Conservation (phyloP, 1,140 invertebrate genomes). For the Hormaphis cornu region DNA sequence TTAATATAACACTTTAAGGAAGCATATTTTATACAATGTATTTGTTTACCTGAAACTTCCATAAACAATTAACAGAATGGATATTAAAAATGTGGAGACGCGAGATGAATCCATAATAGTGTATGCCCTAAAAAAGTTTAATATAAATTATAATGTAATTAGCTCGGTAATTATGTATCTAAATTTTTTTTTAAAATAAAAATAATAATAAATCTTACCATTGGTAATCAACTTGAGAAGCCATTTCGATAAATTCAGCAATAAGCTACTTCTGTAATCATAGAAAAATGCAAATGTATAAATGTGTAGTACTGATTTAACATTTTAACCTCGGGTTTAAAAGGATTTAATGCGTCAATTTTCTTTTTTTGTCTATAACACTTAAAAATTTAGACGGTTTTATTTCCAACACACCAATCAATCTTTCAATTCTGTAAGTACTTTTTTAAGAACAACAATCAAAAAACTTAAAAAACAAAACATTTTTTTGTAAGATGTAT, state of each 20-base stretch:
- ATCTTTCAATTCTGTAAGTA: too few relatives aligned
- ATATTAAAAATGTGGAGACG: slow-evolving; percentile 93
- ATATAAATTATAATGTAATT: not conserved
- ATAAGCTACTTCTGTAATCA: not conserved
- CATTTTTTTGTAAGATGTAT: too few relatives aligned
- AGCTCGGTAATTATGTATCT: not conserved
- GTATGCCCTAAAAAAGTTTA: slow-evolving; percentile 60
- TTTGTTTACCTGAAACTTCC: slow-evolving; percentile 68
- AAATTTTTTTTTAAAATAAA: not conserved
- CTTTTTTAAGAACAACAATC: too few relatives aligned
- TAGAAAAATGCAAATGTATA: not conserved
- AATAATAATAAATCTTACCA: slow-evolving; percentile 21
- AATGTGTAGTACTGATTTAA: too few relatives aligned
- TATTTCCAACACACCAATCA: too few relatives aligned
- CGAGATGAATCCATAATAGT: slow-evolving; percentile 93
- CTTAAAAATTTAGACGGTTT: too few relatives aligned
- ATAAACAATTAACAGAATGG: slow-evolving; percentile 94
- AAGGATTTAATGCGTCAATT: too few relatives aligned
- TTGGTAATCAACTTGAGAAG: slow-evolving; percentile 35
- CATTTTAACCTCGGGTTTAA: too few relatives aligned
- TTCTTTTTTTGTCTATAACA: too few relatives aligned
- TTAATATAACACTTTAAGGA: slow-evolving; percentile 14
- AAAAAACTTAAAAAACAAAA: too few relatives aligned
- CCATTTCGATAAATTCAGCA: slow-evolving; percentile 12
- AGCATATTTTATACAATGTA: not conserved